phyloP scores from a whole-genome alignment of 2,113 vertebrate species.

The Hystrix cristata region DNA sequence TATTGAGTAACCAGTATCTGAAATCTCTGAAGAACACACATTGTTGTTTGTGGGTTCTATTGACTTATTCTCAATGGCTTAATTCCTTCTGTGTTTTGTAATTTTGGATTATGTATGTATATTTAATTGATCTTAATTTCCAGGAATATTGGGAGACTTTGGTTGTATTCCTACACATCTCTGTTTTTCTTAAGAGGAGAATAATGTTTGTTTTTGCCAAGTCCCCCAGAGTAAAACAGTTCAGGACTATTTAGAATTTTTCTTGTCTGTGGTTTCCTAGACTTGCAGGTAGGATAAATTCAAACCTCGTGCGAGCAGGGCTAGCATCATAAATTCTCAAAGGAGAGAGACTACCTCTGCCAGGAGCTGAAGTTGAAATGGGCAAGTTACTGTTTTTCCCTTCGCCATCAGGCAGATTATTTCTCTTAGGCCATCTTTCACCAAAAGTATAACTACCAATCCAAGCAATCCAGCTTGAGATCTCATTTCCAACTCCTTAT shows the following conservation, averaged over 20 bases:
- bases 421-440: slow-evolving; percentile 23
- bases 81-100: slow-evolving; percentile 9
- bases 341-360: neutral
- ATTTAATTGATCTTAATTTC: slow-evolving; percentile 17
- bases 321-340: slow-evolving; percentile 1
- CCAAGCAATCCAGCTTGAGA: neutral
- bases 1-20: neutral
- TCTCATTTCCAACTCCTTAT: neutral
- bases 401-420: neutral
- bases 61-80: slow-evolving; percentile 7
- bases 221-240: neutral
- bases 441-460: neutral
- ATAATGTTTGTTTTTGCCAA: neutral
- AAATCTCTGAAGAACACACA: slow-evolving; percentile 10
- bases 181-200: neutral
- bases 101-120: neutral
- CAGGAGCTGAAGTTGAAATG: slow-evolving; percentile 16
- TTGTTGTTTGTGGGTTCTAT: neutral
- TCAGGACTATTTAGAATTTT: neutral
- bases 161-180: neutral
- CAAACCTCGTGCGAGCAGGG: neutral
- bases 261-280: neutral
- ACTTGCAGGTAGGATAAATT: neutral
- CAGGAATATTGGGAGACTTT: neutral
- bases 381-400: neutral